Conservation (phyloP, 92 coral and sea anemone genomes). For the Heliopora coerulea region DNA sequence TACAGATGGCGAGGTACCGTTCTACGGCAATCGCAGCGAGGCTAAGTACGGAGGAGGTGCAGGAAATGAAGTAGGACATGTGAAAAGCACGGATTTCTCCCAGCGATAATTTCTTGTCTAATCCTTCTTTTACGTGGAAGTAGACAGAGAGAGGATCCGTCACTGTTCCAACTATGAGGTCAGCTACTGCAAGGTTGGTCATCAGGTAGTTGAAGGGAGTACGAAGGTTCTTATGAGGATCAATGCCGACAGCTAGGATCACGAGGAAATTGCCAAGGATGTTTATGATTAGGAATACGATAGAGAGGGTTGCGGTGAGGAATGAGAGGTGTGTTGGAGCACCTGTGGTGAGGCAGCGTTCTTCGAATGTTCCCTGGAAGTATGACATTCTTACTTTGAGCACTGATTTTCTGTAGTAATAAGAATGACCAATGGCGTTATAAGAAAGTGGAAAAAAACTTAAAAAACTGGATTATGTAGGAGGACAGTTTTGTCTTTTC, state of each 20-base stretch:
- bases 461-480: too few relatives aligned
- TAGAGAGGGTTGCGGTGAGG: slow-evolving; percentile 64
- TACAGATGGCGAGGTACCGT: slow-evolving; percentile 35
- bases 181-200: slow-evolving; percentile 74
- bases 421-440: too few relatives aligned
- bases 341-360: slow-evolving; percentile 29
- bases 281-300: slow-evolving; percentile 57
- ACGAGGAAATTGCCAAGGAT: slow-evolving; percentile 76
- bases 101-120: slow-evolving; percentile 25
- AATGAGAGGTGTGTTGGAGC: slow-evolving; percentile 71
- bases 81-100: slow-evolving; percentile 56
- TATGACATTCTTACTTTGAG: slow-evolving; percentile 16
- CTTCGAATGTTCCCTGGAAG: slow-evolving; percentile 33
- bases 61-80: slow-evolving; percentile 63
- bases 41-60: slow-evolving; percentile 77
- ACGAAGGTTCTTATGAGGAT: slow-evolving; percentile 74
- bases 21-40: slow-evolving; percentile 73
- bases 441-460: too few relatives aligned
- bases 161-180: slow-evolving; percentile 70
- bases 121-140: slow-evolving; percentile 68
- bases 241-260: slow-evolving; percentile 74
- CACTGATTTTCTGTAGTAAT: neutral
- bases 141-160: slow-evolving; percentile 72
- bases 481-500: too few relatives aligned
- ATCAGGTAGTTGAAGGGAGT: slow-evolving; percentile 77